These are phyloP conservation scores for Amiota mariae DNA, from an alignment of 2,888 invertebrate species.

Conservation along the genomic window DNA sequence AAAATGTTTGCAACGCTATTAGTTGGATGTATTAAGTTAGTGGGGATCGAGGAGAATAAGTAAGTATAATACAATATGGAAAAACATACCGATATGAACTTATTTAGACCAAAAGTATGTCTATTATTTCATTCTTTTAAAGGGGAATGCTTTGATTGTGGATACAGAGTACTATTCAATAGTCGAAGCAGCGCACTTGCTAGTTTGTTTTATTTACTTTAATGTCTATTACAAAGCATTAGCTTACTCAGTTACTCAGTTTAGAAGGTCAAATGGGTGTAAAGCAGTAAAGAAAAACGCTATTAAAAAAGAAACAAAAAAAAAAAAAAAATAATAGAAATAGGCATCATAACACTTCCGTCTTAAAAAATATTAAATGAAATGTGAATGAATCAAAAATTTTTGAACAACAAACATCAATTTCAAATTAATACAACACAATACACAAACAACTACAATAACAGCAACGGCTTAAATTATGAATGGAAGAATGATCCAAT, in stretches of 20 bases:
- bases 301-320: background rate
- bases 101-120: too few species aligned
- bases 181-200: background rate
- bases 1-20: too few species aligned
- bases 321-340: background rate
- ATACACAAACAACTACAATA: background rate
- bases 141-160: too few species aligned
- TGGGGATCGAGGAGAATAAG: too few species aligned
- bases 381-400: background rate
- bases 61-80: too few species aligned
- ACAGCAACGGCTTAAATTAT: too few species aligned
- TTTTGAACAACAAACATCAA: background rate
- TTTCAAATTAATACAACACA: background rate
- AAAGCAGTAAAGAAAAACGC: background rate
- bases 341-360: conserved; percentile 24
- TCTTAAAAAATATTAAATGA: conserved; percentile 11
- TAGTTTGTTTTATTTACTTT: background rate
- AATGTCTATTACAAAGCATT: background rate
- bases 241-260: too few species aligned
- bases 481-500: background rate
- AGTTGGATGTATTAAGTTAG: too few species aligned
- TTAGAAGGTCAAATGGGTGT: background rate
- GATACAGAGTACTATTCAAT: too few species aligned
- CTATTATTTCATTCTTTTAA: too few species aligned
- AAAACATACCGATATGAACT: too few species aligned